phyloP scores from a whole-genome alignment of 2,888 invertebrate species.

The Tetramorium bicarinatum region DNA sequence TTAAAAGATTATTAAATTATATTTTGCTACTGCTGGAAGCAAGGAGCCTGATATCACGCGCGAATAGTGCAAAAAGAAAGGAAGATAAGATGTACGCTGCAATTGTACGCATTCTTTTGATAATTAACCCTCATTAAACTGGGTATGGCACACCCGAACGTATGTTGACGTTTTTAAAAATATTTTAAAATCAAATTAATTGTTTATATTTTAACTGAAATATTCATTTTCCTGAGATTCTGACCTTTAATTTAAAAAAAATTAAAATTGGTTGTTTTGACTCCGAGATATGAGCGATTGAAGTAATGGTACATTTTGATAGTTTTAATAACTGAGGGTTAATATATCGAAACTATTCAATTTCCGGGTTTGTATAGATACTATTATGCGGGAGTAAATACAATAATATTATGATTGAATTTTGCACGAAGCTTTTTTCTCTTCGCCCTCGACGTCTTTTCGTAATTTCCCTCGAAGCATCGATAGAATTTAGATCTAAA shows the following conservation, averaged over 20 bases:
- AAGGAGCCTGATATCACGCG: background rate
- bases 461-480: slow-evolving; percentile 40
- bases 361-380: background rate
- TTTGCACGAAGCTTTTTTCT: slow-evolving; percentile 1
- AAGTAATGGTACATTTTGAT: too few relatives aligned
- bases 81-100: background rate
- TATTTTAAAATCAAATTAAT: too few relatives aligned
- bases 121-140: too few relatives aligned
- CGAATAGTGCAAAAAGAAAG: background rate
- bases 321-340: too few relatives aligned
- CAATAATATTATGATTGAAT: background rate
- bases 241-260: too few relatives aligned
- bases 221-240: too few relatives aligned
- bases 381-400: background rate
- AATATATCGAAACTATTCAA: too few relatives aligned
- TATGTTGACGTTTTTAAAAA: too few relatives aligned
- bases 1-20: background rate
- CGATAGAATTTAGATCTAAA: slow-evolving; percentile 53
- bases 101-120: background rate
- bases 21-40: background rate
- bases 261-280: too few relatives aligned
- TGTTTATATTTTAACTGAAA: too few relatives aligned
- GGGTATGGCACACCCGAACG: too few relatives aligned
- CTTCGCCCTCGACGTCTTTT: slow-evolving; percentile 5
- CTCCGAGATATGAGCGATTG: too few relatives aligned